Evolutionary conservation across 2,888 invertebrate species (phyloP), one percentile per base, ranked within the genome.

Genomic region (Aporophyla nigra): DNA sequence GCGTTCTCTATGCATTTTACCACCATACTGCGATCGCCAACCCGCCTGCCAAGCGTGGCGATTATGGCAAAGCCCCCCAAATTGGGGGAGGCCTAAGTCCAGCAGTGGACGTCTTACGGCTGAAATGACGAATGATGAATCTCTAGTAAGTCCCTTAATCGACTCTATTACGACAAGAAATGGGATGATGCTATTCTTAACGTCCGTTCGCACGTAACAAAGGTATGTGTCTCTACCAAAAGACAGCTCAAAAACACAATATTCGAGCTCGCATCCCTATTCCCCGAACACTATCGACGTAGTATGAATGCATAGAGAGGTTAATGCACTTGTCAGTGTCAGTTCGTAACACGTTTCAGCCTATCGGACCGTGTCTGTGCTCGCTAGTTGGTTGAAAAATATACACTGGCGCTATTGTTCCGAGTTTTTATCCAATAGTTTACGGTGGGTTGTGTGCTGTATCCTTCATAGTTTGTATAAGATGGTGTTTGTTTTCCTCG

Each of bases 291-390:
- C 83, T 79, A 86, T 83, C 77, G 78, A 78, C 82, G 74, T 71
- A 70, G 82, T 80, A 74, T 80, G 83, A 76, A 83, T 89, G 83
- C 87, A 89, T 75, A 78, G 80, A 78, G 80, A 81, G 89, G 87
- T 88, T 90, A 89, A 90, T 90, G 87, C 85, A 88, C 90, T 85
- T 89, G 90, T 89, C 90, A 89, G 83, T 86, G 89, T 90, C 89
- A 88, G 84, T 76, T 78, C 76, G 80, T 83, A 78, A 86, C 86
- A 84, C 84, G 86, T 86, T 86, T 72, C 82, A 78, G 86, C 82
- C 88, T 87, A 87, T 87, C 88, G 77, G 81, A 76, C 76, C 84
- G 75, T 84, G 87, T 80, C 77, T 76, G 68, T 78, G 80, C 83
- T 67, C 75, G 80, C 74, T 86, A 81, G 86, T 81, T 86, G 80